Evolutionary conservation across 2,113 vertebrate species (phyloP).

Genomic region (Mohoua ochrocephala): DNA sequence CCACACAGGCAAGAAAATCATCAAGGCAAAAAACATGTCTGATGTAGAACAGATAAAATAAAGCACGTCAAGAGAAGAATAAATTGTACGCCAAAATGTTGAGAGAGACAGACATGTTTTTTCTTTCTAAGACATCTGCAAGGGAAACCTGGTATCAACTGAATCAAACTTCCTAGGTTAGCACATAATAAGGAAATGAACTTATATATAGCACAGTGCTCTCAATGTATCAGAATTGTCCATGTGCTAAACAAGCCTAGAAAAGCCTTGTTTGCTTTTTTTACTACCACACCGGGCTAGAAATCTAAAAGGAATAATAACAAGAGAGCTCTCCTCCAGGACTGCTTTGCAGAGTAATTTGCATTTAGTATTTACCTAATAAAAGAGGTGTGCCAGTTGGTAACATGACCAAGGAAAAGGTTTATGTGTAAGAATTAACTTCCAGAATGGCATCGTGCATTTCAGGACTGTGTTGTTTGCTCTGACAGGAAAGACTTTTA

Average conservation of each 20-base stretch:
- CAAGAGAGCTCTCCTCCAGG: neutral
- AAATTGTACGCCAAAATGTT: neutral
- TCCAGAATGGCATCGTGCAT: accelerated
- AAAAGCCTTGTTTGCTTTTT: neutral
- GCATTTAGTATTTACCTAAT: neutral
- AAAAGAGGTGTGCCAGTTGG: neutral
- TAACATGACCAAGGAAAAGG: neutral
- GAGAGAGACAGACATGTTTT: neutral
- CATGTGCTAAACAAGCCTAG: neutral
- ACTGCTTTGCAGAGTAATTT: neutral
- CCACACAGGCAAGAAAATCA: neutral
- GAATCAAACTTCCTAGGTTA: neutral
- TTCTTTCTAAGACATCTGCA: neutral
- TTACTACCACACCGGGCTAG: neutral
- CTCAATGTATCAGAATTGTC: neutral
- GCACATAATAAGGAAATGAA: neutral
- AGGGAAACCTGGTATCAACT: neutral
- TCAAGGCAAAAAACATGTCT: neutral
- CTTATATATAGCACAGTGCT: neutral
- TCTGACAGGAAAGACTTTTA: neutral
- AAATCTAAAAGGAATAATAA: neutral
- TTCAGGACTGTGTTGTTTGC: accelerated
- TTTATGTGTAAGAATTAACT: neutral
- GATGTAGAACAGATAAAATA: neutral
- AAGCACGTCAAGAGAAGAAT: neutral